Percentiles rank a stretch among this genome's conserved stretches.
Conservation (phyloP, 2,888 invertebrate genomes). For the Rambutsinella grinnellia region DNA sequence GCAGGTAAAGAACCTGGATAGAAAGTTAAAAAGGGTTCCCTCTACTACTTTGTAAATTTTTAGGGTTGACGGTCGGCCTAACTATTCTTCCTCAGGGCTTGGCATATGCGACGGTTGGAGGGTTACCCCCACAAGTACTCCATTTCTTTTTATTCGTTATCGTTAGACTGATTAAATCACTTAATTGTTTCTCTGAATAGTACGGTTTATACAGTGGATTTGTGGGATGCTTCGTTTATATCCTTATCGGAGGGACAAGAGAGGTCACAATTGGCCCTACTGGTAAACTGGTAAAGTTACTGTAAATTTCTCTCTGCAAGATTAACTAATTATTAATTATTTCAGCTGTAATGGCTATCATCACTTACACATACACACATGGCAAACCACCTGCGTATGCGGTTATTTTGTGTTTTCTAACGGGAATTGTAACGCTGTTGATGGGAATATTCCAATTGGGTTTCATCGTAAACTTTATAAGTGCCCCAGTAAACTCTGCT, state of each 20-base stretch:
- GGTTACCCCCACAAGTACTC: constrained; percentile 56
- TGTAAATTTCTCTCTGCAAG: neutral
- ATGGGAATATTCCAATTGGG: constrained; percentile 65
- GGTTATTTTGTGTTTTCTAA: constrained; percentile 62
- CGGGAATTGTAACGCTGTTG: constrained; percentile 60
- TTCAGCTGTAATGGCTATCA: constrained; percentile 64
- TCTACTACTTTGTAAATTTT: neutral
- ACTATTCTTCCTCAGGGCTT: constrained; percentile 64
- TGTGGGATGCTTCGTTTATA: constrained; percentile 65
- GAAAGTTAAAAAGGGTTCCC: no score
- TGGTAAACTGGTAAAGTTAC: no score
- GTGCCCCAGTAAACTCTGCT: constrained; percentile 60
- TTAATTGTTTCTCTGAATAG: constrained; percentile 7
- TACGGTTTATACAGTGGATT: constrained; percentile 64
- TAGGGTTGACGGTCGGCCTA: constrained; percentile 61
- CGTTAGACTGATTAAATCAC: neutral
- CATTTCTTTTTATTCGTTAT: neutral
- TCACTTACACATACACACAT: constrained; percentile 62
- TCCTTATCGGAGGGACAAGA: constrained; percentile 63
- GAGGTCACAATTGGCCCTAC: constrained; percentile 55
- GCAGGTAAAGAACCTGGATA: constrained; percentile 39
- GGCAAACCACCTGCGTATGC: constrained; percentile 60
- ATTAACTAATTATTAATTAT: constrained; percentile 9
- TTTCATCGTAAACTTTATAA: constrained; percentile 66
- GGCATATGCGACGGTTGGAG: constrained; percentile 60